These are phyloP conservation scores for Anableps anableps DNA, from an alignment of 2,797 vertebrate genomes.

Conservation along the genomic window DNA sequence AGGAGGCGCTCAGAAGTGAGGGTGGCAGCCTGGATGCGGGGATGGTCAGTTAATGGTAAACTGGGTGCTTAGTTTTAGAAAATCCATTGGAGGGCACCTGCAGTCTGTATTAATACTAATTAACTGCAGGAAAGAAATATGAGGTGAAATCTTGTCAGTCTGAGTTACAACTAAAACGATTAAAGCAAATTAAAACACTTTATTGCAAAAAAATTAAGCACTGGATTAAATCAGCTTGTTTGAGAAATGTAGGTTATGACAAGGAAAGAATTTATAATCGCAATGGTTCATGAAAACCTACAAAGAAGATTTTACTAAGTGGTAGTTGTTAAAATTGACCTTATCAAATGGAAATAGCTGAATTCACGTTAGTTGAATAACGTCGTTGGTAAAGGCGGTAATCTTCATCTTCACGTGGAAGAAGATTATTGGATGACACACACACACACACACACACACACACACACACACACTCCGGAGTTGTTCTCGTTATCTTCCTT, in stretches of 20 bases:
- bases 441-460: neutral
- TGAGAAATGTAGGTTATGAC: neutral
- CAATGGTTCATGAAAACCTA: neutral
- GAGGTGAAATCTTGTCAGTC: too few species aligned
- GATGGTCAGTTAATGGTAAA: conserved; percentile 45
- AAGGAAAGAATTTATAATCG: neutral
- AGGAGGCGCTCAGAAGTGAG: conserved; percentile 44
- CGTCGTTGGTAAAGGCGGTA: conserved; percentile 37
- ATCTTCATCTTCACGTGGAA: conserved; percentile 18
- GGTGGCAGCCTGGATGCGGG: conserved; percentile 22
- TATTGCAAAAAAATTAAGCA: neutral
- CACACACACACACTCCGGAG: conserved; percentile 26
- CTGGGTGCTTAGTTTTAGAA: conserved; percentile 34
- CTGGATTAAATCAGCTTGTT: neutral
- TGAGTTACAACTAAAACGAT: neutral
- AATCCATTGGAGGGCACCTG: conserved; percentile 35
- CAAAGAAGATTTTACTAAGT: neutral
- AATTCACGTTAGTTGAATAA: conserved; percentile 40
- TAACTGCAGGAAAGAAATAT: neutral
- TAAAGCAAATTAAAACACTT: neutral
- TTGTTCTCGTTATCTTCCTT: conserved; percentile 57
- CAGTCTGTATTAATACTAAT: conserved; percentile 10
- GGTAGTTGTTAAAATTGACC: conserved; percentile 8
- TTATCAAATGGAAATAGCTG: conserved; percentile 16
- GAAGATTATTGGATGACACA: conserved; percentile 23